Base-by-base conservation (phyloP, 2,797 vertebrate genomes). In the Threskiornis aethiopicus region DNA sequence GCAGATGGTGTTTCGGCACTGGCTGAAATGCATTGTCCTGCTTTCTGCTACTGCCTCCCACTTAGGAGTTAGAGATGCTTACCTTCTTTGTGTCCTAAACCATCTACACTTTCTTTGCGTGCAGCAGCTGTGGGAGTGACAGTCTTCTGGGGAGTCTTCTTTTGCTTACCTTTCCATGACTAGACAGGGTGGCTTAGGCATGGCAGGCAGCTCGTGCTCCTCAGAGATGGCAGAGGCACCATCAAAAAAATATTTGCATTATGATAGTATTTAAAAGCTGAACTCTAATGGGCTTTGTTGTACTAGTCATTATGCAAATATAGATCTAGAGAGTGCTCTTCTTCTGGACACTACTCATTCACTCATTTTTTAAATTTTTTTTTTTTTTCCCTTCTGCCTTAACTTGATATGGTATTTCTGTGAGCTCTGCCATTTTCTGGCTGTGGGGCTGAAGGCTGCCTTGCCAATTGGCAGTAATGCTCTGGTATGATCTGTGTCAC, bases 1-100 rank as follows among this genome's bases (percentile, higher is more conserved):
- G 16, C 28, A 71, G 51, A 10, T 62, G 24, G 24, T 35, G 20
- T 73, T 90, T 82, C 0, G 0, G 51, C 0, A 0, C 3, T 5
- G 54, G 13, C 39, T 57, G 57, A 41, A 85, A n/a, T 41, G 13
- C 9, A 2, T 14, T 69, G 20, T 72, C n/a, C 46, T 84, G 37
- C 66, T 67, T 81, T 86, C 88, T 87, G 37, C 37, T 72, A 66
- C 54, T 90, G 37, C 57, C 55, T 66, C 8, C 42, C 22, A 5
- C 33, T 49, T 59, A n/a, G 25, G 33, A 57, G 6, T 28, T 13
- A 39, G 70, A 41, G 33, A 28, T 2, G 1, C 16, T 46, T 58
- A 21, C 17, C 31, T 76, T 39, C 24, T 62, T 66, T 52, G 46
- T 70, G 69, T 52, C 35, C 20, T 55, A 33, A 80, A 33, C 14